Evolutionary conservation across 1,140 invertebrate genomes (phyloP).

Genomic region (Drosophila tristis): DNA sequence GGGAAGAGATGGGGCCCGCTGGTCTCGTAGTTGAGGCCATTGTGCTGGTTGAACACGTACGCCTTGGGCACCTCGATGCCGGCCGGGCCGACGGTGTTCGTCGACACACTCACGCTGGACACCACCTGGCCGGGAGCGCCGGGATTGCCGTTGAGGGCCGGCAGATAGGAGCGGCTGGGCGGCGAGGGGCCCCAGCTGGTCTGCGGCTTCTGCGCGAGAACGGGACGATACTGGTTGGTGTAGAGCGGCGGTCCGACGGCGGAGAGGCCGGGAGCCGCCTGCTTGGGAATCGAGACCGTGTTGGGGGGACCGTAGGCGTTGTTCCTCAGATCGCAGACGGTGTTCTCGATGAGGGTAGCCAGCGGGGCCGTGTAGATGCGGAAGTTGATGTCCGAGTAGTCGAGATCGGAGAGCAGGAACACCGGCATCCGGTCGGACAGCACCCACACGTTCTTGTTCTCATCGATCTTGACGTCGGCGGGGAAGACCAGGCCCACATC

Average conservation of each 20-base stretch:
- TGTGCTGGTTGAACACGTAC: conserved; percentile 82
- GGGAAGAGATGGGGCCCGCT: conserved; percentile 77
- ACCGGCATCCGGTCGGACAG: conserved; percentile 92
- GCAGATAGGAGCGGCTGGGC: conserved; percentile 58
- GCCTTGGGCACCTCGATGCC: conserved; percentile 73
- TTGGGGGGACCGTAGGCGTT: conserved; percentile 75
- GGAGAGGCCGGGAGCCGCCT: not conserved
- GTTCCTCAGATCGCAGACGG: conserved; percentile 87
- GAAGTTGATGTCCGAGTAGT: conserved; percentile 92
- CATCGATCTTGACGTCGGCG: conserved; percentile 90
- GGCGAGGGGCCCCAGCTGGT: conserved; percentile 50
- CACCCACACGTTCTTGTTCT: conserved; percentile 88
- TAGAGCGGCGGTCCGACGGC: conserved; percentile 33
- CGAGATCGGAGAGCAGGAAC: conserved; percentile 89
- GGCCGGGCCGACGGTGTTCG: conserved; percentile 26
- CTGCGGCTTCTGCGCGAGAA: conserved; percentile 52
- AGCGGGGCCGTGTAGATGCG: conserved; percentile 89
- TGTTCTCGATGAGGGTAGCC: conserved; percentile 87
- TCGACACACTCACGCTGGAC: conserved; percentile 53
- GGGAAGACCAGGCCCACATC: conserved; percentile 91
- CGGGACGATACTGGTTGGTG: conserved; percentile 60
- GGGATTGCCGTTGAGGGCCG: conserved; percentile 15
- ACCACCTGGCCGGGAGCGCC: conserved; percentile 27
- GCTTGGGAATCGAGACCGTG: conserved; percentile 57
- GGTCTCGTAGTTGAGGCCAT: conserved; percentile 79